phyloP scores from a whole-genome alignment of 2,797 vertebrate species.

The Urophycis tenuis region DNA sequence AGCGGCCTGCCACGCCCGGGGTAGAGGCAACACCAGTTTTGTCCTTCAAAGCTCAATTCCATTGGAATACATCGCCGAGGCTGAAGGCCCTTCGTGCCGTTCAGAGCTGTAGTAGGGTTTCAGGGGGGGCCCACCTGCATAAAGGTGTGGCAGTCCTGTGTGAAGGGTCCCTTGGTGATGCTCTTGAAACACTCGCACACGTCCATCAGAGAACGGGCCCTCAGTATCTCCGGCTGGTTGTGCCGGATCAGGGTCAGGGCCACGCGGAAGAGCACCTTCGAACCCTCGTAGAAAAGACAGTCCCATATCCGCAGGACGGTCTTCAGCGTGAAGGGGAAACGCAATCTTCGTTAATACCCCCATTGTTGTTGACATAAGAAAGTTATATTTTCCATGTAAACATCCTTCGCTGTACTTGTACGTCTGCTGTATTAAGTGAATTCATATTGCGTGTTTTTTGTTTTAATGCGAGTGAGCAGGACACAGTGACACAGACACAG shows the following conservation, averaged over 20 bases:
- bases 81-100: too few species aligned
- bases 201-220: constrained; percentile 78
- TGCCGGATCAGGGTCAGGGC: constrained; percentile 87
- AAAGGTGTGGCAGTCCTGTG: constrained; percentile 85
- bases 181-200: constrained; percentile 87
- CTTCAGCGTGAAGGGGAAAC: constrained; percentile 57
- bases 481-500: background rate
- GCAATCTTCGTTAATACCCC: background rate
- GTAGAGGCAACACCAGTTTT: background rate
- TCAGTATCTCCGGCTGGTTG: constrained; percentile 80
- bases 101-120: too few species aligned
- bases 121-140: constrained; percentile 77
- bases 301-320: constrained; percentile 96
- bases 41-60: background rate
- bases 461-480: background rate
- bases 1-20: background rate
- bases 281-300: constrained; percentile 93
- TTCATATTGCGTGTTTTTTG: background rate
- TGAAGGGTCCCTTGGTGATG: constrained; percentile 80
- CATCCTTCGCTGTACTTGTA: background rate
- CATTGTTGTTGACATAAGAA: background rate
- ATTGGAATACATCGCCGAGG: background rate
- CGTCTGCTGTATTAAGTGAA: background rate
- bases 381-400: background rate
- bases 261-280: constrained; percentile 91